A percentile compares a stretch with the other conserved stretches of the same genome.
Evolutionary conservation across 2,888 invertebrate species (phyloP).

Genomic region (Caenorhabditis doughertyi): DNA sequence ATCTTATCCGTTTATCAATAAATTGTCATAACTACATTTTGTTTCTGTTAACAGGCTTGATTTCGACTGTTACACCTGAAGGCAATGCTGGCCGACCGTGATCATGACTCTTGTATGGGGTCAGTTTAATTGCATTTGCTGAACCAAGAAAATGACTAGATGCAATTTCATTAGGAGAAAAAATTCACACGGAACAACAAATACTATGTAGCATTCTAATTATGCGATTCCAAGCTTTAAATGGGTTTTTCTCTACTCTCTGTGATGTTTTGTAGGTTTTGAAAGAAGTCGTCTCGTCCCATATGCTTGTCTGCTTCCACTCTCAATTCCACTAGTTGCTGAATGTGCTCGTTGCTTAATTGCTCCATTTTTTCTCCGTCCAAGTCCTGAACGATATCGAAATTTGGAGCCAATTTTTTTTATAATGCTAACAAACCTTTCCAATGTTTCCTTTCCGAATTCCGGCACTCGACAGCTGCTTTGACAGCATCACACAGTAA

Average conservation of each 20-base stretch:
- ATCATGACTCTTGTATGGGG: no score
- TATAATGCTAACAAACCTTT: no score
- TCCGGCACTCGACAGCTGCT: slow-evolving; percentile 75
- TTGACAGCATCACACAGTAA: slow-evolving; percentile 76
- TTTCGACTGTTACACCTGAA: no score
- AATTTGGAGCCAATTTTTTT: not conserved
- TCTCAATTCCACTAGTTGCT: slow-evolving; percentile 78
- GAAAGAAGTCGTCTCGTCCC: slow-evolving; percentile 60
- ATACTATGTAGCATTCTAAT: no score
- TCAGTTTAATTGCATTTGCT: no score
- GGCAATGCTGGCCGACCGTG: no score
- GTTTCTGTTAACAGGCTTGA: no score
- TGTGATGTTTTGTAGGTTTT: slow-evolving; percentile 39
- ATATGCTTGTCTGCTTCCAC: slow-evolving; percentile 73
- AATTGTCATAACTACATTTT: slow-evolving; percentile 19
- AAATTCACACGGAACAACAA: no score
- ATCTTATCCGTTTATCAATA: slow-evolving; percentile 37
- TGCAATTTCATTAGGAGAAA: not conserved
- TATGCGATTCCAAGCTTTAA: slow-evolving; percentile 1
- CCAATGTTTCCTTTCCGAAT: slow-evolving; percentile 68
- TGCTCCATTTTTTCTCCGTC: slow-evolving; percentile 65
- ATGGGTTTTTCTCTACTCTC: slow-evolving; percentile 31
- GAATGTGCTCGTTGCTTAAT: slow-evolving; percentile 77
- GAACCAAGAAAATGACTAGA: no score
- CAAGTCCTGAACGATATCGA: slow-evolving; percentile 54